Evolutionary conservation across 2,797 vertebrate species (phyloP).

Genomic region (Sebastiscus albofasciatus): DNA sequence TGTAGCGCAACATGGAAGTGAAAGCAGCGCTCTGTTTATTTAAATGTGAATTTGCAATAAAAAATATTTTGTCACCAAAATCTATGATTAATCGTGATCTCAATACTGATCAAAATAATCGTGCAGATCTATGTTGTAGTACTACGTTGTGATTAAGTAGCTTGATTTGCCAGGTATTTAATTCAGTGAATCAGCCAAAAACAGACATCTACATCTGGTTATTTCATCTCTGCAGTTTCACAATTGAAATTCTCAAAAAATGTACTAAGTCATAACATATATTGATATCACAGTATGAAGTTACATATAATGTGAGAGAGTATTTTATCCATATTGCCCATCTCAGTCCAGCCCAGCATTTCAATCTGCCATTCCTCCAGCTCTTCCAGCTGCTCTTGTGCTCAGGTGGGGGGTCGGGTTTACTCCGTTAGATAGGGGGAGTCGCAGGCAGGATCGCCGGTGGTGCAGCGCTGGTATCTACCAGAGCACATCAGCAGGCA

Average conservation of each 20-base stretch:
- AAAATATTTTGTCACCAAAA: no score
- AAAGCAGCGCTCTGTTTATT: no score
- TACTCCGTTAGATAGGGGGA: not conserved
- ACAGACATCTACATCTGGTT: not conserved
- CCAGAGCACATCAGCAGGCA: slow-evolving; percentile 23
- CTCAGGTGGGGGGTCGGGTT: not conserved
- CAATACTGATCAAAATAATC: no score
- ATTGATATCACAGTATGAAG: not conserved
- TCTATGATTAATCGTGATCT: no score
- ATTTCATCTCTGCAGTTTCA: not conserved
- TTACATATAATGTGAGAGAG: not conserved
- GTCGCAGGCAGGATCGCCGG: not conserved
- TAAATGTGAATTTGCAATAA: no score
- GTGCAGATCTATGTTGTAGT: no score
- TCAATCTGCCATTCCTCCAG: not conserved
- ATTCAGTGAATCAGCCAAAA: not conserved
- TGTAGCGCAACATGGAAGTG: no score
- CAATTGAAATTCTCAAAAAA: not conserved
- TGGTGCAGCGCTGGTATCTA: not conserved
- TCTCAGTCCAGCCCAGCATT: not conserved
- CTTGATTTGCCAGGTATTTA: not conserved
- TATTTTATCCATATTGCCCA: not conserved
- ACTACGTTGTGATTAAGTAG: not conserved
- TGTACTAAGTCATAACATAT: no score
- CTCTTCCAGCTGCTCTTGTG: not conserved